Percentiles rank a stretch among this genome's conserved stretches.
Evolutionary conservation across 2,797 vertebrate species (phyloP).

Genomic region (Platalea minor): DNA sequence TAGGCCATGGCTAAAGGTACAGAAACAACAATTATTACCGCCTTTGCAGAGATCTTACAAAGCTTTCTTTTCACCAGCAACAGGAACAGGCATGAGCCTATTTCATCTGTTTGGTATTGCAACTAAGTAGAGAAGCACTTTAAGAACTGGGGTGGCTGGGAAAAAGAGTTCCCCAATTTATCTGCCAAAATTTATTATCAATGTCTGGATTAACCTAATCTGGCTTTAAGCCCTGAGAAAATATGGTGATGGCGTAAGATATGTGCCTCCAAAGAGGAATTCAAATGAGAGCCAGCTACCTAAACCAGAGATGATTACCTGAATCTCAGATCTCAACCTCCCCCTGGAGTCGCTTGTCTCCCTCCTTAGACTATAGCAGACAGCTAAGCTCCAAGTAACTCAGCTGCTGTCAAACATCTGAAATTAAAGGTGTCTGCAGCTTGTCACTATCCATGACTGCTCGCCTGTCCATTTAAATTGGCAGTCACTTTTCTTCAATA

Average conservation of each 20-base stretch:
- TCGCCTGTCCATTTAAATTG: not conserved
- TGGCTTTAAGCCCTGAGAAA: not conserved
- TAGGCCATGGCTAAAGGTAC: not conserved
- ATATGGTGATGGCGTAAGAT: not conserved
- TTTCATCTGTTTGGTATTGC: not conserved
- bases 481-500: not conserved
- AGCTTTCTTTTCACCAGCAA: not conserved
- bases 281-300: not conserved
- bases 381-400: not conserved
- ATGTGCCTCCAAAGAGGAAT: not conserved
- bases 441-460: not conserved
- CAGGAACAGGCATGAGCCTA: not conserved
- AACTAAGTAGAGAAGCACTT: not conserved
- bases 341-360: not conserved
- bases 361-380: not conserved
- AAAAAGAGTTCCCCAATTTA: not conserved
- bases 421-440: not conserved
- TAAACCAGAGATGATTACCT: not conserved
- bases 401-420: not conserved
- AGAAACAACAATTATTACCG: not conserved
- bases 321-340: not conserved
- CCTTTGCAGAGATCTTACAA: not conserved
- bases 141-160: not conserved
- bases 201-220: not conserved
- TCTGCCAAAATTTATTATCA: not conserved